These are phyloP conservation scores for Andrena bucephala DNA, from an alignment of 2,888 invertebrate genomes.

Conservation along the genomic window DNA sequence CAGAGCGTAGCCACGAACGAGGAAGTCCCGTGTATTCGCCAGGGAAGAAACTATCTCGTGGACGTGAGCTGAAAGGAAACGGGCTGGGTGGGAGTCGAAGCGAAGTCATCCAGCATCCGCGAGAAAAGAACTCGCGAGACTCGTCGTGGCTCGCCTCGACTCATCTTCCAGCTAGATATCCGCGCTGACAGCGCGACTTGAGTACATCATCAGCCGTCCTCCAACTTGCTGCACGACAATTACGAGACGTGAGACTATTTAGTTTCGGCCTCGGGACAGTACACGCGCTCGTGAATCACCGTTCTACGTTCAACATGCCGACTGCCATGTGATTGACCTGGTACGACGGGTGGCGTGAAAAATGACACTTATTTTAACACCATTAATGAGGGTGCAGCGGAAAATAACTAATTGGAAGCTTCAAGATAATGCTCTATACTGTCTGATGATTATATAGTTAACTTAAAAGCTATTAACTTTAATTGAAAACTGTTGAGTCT, in stretches of 20 bases:
- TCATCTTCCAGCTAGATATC: conserved; percentile 38
- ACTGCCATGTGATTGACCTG: too few relatives aligned
- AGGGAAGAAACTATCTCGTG: conserved; percentile 32
- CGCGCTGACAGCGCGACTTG: conserved; percentile 35
- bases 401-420: too few relatives aligned
- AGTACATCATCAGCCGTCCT: conserved; percentile 41
- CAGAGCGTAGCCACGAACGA: conserved; percentile 23
- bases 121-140: conserved; percentile 35
- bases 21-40: conserved; percentile 42
- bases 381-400: too few relatives aligned
- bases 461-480: too few relatives aligned
- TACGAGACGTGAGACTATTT: conserved; percentile 21
- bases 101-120: conserved; percentile 28
- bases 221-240: conserved; percentile 20
- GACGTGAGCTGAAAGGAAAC: conserved; percentile 46
- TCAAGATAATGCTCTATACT: too few relatives aligned
- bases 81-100: conserved; percentile 39
- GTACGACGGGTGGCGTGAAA: too few relatives aligned
- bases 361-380: too few relatives aligned
- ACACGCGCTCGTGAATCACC: not conserved
- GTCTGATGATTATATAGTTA: too few relatives aligned
- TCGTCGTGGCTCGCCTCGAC: conserved; percentile 38
- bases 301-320: not conserved
- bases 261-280: conserved; percentile 2
- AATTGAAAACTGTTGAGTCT: too few relatives aligned